Evolutionary conservation across 1,140 invertebrate species (phyloP).

Genomic region (Drosophila melanica): DNA sequence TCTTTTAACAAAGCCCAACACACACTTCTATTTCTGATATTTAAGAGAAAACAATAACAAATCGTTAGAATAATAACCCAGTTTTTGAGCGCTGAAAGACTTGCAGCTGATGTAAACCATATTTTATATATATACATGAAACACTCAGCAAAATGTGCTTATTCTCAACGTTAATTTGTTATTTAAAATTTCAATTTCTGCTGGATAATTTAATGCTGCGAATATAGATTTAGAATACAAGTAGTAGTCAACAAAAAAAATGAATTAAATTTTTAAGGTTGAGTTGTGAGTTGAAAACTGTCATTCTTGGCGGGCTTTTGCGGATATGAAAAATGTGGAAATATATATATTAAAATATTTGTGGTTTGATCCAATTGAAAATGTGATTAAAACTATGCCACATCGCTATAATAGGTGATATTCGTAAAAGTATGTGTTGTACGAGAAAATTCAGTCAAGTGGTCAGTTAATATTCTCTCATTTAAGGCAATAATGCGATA

Average conservation of each 20-base stretch:
- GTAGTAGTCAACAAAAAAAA: constrained; percentile 1
- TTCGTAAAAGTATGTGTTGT: background rate
- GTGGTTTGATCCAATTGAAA: too few relatives aligned
- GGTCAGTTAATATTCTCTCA: constrained; percentile 9
- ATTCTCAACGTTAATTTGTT: constrained; percentile 25
- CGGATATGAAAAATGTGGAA: too few relatives aligned
- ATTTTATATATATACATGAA: background rate
- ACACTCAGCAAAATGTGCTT: constrained; percentile 4
- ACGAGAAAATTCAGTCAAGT: constrained; percentile 5
- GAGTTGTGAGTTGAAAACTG: too few relatives aligned
- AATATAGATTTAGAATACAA: constrained; percentile 1
- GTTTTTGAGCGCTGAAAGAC: background rate
- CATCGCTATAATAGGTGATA: background rate
- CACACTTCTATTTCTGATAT: too few relatives aligned
- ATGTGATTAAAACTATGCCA: constrained; percentile 1
- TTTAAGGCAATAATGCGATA: constrained; percentile 1
- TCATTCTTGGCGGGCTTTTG: too few relatives aligned
- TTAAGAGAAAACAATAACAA: background rate
- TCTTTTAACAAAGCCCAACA: too few relatives aligned
- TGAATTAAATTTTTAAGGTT: background rate
- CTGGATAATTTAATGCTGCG: background rate
- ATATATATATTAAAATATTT: too few relatives aligned
- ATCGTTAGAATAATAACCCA: background rate
- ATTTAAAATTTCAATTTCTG: constrained; percentile 8
- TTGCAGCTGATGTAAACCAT: constrained; percentile 15